Conservation (phyloP, 1,140 invertebrate genomes). For the Anadara kagoshimensis region DNA sequence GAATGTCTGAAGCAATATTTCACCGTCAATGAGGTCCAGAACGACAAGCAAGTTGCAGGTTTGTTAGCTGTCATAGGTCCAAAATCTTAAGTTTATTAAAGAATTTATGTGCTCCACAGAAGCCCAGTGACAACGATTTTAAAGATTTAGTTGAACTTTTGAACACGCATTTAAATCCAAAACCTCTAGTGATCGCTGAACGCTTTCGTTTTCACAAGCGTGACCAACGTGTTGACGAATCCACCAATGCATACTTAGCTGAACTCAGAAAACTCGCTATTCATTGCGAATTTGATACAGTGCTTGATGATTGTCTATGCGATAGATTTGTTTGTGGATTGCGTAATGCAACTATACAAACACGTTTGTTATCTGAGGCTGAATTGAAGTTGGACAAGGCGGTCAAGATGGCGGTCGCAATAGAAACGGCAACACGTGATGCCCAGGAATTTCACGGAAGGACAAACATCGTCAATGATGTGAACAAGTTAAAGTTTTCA, state of each 20-base stretch:
- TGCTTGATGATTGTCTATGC: constrained; percentile 29
- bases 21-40: constrained; percentile 1
- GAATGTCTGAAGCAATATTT: constrained; percentile 24
- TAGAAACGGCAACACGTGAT: constrained; percentile 37
- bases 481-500: constrained; percentile 3
- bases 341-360: constrained; percentile 34
- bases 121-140: constrained; percentile 6
- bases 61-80: constrained; percentile 16
- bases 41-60: constrained; percentile 12
- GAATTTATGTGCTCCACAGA: constrained; percentile 12
- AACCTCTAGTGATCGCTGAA: constrained; percentile 36
- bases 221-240: constrained; percentile 28
- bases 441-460: constrained; percentile 22
- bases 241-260: constrained; percentile 17
- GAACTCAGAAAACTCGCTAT: constrained; percentile 33
- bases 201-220: constrained; percentile 42
- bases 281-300: constrained; percentile 41
- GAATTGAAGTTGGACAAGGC: constrained; percentile 37
- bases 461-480: too few relatives aligned
- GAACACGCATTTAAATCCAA: constrained; percentile 12
- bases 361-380: constrained; percentile 24
- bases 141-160: constrained; percentile 7
- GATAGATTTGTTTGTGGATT: constrained; percentile 50
- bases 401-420: constrained; percentile 29
- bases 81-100: constrained; percentile 18